These are phyloP conservation scores for Cantharis rustica DNA, from an alignment of 2,888 invertebrate genomes.

Conservation along the genomic window DNA sequence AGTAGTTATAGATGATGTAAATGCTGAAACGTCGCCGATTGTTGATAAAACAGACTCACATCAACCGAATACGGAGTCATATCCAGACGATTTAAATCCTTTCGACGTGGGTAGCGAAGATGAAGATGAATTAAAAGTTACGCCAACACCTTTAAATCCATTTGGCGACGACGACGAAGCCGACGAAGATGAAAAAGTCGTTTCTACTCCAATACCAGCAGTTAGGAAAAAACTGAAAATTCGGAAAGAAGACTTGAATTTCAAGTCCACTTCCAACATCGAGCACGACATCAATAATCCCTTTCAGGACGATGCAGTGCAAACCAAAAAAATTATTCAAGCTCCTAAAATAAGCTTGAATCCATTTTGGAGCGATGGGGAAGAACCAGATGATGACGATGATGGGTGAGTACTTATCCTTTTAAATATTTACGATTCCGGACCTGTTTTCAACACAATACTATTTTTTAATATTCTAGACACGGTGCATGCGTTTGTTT, in stretches of 20 bases:
- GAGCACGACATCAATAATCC: conserved; percentile 33
- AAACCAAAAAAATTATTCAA: conserved; percentile 34
- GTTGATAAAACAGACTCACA: conserved; percentile 14
- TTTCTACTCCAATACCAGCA: conserved; percentile 47
- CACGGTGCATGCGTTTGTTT: background rate
- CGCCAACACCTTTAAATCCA: conserved; percentile 40
- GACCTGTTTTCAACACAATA: conserved; percentile 7
- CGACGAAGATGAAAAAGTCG: conserved; percentile 51
- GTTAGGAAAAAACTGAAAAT: conserved; percentile 17
- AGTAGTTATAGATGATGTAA: background rate
- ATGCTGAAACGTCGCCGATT: conserved; percentile 10
- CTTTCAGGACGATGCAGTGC: conserved; percentile 41
- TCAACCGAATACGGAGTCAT: conserved; percentile 47
- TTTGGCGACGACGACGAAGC: conserved; percentile 66
- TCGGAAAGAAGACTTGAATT: background rate
- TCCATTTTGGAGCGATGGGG: conserved; percentile 77
- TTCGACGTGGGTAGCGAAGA: conserved; percentile 70
- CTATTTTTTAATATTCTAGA: background rate
- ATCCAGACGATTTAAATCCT: conserved; percentile 84
- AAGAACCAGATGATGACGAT: conserved; percentile 64
- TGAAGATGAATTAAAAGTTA: conserved; percentile 50
- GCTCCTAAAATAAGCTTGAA: conserved; percentile 62
- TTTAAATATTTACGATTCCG: background rate
- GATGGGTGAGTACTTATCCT: conserved; percentile 4
- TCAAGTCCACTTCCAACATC: background rate